Conservation (phyloP, 2,888 invertebrate species). For the Hypomecis atomaria region DNA sequence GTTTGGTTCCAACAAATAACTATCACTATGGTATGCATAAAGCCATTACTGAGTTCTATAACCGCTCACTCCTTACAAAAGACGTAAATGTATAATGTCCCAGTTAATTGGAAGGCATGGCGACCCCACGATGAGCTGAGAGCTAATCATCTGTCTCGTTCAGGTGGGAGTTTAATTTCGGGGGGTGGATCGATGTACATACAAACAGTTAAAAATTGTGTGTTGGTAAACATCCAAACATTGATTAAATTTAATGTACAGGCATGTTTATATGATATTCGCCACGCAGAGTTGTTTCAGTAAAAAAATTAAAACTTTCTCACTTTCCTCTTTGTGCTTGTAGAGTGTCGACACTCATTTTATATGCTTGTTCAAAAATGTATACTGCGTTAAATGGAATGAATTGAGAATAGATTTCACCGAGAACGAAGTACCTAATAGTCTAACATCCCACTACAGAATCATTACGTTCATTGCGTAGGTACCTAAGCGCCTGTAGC, state of each 20-base stretch:
- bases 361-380: no score
- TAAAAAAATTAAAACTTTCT: no score
- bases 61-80: constrained; percentile 2
- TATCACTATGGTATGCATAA: not conserved
- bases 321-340: no score
- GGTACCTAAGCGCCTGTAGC: no score
- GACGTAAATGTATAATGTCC: constrained; percentile 20
- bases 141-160: constrained; percentile 43
- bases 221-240: not conserved
- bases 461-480: no score
- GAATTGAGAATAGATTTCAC: no score
- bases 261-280: not conserved
- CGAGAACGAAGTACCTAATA: no score
- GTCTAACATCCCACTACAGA: no score
- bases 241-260: not conserved
- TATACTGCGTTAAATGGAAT: no score
- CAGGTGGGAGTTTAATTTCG: constrained; percentile 41
- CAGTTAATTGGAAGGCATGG: constrained; percentile 25
- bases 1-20: not conserved
- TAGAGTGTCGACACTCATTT: no score
- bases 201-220: constrained; percentile 20
- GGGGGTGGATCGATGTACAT: constrained; percentile 37
- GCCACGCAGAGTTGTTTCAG: no score
- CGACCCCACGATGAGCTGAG: constrained; percentile 31
- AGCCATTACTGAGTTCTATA: constrained; percentile 1